Percentiles rank a stretch among this genome's conserved stretches.
phyloP scores from a whole-genome alignment of 2,113 vertebrate species.

The Tretioscincus oriximinensis region DNA sequence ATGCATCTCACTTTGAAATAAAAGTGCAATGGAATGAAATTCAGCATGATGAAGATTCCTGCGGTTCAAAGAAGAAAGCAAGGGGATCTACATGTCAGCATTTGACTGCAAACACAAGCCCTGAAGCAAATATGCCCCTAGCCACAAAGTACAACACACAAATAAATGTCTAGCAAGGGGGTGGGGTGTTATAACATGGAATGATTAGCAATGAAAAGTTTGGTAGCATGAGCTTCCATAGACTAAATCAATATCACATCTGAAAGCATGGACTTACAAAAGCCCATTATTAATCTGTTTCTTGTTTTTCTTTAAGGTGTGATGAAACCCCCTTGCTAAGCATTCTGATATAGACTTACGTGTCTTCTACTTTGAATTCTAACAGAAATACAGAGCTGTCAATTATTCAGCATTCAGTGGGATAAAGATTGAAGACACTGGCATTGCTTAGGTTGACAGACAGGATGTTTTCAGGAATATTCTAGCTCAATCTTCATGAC shows the following conservation, averaged over 20 bases:
- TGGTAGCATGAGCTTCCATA: too few relatives aligned
- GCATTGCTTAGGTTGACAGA: neutral
- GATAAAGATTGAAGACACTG: neutral
- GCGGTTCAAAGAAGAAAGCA: neutral
- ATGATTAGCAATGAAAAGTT: too few relatives aligned
- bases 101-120: neutral
- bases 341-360: too few relatives aligned
- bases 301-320: too few relatives aligned
- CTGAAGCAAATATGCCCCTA: neutral
- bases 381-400: neutral
- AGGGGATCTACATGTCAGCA: neutral
- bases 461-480: neutral
- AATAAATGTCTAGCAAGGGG: too few relatives aligned
- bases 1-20: neutral
- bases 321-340: too few relatives aligned
- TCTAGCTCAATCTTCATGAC: neutral
- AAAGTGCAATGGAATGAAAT: neutral
- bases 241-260: too few relatives aligned
- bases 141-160: constrained; percentile 8
- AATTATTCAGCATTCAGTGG: neutral
- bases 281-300: too few relatives aligned
- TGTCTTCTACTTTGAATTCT: too few relatives aligned
- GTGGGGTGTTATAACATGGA: too few relatives aligned
- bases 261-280: too few relatives aligned
- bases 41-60: neutral